phyloP scores from a whole-genome alignment of 37 sponge, comb jelly and placozoan species.

The Ianthella basta region DNA sequence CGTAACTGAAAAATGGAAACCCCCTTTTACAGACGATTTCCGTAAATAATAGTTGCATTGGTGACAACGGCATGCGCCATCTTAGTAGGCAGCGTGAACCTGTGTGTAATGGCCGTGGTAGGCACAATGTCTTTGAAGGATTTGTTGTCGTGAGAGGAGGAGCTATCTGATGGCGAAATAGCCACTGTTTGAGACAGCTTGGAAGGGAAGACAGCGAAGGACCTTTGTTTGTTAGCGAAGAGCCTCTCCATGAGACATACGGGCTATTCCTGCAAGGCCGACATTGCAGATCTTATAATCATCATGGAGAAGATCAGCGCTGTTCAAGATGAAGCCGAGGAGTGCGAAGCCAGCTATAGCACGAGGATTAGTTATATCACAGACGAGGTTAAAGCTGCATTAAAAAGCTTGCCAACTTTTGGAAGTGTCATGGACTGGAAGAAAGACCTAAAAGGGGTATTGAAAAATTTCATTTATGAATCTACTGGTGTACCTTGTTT shows the following conservation, averaged over 20 bases:
- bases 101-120: no score
- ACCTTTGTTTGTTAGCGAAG: conserved; percentile 1
- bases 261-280: conserved; percentile 30
- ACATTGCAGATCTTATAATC: conserved; percentile 21
- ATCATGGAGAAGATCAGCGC: conserved; percentile 33
- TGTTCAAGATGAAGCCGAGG: conserved; percentile 11
- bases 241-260: conserved; percentile 22
- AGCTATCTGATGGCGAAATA: conserved; percentile 8
- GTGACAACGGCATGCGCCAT: neutral
- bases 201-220: conserved; percentile 4
- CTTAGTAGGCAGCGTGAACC: neutral
- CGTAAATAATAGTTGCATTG: no score
- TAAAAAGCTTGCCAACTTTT: conserved; percentile 26
- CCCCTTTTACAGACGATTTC: no score
- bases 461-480: conserved; percentile 37
- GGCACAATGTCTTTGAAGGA: conserved; percentile 1
- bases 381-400: conserved; percentile 34
- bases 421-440: conserved; percentile 3
- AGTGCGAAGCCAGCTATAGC: neutral
- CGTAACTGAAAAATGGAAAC: no score
- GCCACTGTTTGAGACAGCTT: neutral
- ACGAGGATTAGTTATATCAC: conserved; percentile 28
- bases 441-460: neutral
- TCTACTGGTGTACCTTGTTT: conserved; percentile 30
- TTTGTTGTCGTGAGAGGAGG: neutral